A percentile compares a stretch with the other conserved stretches of the same genome.
Conservation (phyloP, 2,113 vertebrate species). For the Anser cygnoides region DNA sequence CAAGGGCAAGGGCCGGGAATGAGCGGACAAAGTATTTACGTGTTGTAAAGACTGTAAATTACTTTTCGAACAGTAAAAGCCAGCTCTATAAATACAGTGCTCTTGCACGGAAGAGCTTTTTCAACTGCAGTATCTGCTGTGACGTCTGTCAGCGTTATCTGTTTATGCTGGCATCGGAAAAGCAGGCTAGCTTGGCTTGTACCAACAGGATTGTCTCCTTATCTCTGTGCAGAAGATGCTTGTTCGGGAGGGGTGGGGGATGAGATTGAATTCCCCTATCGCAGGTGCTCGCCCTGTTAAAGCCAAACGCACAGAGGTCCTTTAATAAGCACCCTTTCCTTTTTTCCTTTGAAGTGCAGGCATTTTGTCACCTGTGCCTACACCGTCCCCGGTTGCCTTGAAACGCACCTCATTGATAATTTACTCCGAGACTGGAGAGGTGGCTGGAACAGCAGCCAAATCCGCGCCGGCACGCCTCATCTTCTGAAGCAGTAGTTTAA, state of each 20-base stretch:
- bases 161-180: background rate
- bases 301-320: rapidly evolving
- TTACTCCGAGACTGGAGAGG: background rate
- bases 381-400: background rate
- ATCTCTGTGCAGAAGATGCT: background rate
- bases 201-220: background rate
- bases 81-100: background rate
- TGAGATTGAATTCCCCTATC: background rate
- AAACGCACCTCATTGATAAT: background rate
- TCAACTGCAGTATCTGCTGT: background rate
- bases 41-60: background rate
- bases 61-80: too few species aligned
- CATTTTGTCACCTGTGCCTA: background rate
- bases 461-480: background rate
- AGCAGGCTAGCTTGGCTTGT: background rate
- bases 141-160: slow-evolving; percentile 19
- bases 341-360: background rate
- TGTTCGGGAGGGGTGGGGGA: background rate
- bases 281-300: background rate
- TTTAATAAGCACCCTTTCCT: background rate
- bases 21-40: background rate
- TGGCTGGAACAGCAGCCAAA: background rate
- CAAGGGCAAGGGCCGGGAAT: background rate
- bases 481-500: background rate
- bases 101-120: background rate